phyloP scores from a whole-genome alignment of 1,140 invertebrate genomes.

The Drosophila insularis region DNA sequence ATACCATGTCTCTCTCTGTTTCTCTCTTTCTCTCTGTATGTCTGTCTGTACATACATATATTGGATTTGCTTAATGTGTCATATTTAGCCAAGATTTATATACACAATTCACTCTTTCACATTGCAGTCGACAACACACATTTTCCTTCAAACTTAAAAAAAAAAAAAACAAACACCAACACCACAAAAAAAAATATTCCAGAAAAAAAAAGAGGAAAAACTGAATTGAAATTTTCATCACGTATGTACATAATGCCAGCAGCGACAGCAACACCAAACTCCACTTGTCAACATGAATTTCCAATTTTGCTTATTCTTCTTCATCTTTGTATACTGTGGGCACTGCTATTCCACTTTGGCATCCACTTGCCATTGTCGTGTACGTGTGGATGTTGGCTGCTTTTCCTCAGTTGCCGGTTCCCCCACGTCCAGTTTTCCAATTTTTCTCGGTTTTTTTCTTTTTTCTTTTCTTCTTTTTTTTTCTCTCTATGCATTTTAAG shows the following conservation, averaged over 20 bases:
- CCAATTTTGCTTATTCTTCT: slow-evolving; percentile 58
- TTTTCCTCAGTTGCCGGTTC: background rate
- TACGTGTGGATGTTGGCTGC: slow-evolving; percentile 3
- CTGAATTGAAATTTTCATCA: slow-evolving; percentile 71
- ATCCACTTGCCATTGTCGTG: slow-evolving; percentile 4
- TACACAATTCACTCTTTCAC: slow-evolving; percentile 2
- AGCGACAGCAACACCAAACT: slow-evolving; percentile 46
- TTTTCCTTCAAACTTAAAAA: background rate
- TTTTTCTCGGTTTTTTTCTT: background rate
- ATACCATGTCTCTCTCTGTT: no score
- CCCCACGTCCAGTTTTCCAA: background rate
- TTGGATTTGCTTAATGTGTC: slow-evolving; percentile 9
- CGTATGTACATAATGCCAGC: slow-evolving; percentile 57
- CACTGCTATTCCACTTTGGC: slow-evolving; percentile 24
- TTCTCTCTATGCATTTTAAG: background rate
- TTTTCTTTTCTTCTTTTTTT: background rate
- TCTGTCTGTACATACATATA: background rate
- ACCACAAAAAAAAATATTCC: background rate
- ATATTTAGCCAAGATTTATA: slow-evolving; percentile 6
- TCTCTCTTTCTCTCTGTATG: no score
- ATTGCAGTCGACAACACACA: background rate
- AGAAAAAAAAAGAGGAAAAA: background rate
- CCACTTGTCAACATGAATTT: slow-evolving; percentile 78
- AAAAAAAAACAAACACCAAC: background rate
- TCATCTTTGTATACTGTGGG: slow-evolving; percentile 26